Conservation (phyloP, 1,140 invertebrate genomes). For the Fopius arisanus region DNA sequence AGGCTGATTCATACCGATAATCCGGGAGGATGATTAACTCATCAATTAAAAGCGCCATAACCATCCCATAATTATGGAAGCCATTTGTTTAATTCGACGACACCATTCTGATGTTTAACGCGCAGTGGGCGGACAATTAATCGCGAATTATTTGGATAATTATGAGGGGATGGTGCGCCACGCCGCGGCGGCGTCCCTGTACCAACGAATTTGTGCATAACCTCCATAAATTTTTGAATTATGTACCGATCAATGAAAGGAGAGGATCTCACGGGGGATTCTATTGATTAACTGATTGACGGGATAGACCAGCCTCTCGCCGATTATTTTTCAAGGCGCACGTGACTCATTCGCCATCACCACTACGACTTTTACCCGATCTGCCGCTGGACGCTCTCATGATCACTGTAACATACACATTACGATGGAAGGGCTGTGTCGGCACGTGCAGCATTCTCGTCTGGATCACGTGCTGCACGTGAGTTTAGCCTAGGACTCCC, state of each 20-base stretch:
- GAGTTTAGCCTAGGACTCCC: conserved; percentile 39
- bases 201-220: too few species aligned
- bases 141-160: too few species aligned
- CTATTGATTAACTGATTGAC: too few species aligned
- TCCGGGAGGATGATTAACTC: neutral
- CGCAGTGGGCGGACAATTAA: too few species aligned
- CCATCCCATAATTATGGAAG: too few species aligned
- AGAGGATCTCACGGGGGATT: too few species aligned
- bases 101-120: too few species aligned
- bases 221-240: too few species aligned
- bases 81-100: too few species aligned
- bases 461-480: conserved; percentile 52
- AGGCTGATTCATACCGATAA: neutral
- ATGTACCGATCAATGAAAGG: too few species aligned
- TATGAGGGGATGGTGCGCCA: too few species aligned
- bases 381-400: neutral
- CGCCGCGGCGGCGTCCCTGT: too few species aligned
- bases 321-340: conserved; percentile 34
- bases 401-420: neutral
- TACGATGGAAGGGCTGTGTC: conserved; percentile 1
- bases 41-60: neutral
- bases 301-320: neutral
- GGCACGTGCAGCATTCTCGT: conserved; percentile 49
- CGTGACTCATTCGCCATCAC: conserved; percentile 37
- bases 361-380: conserved; percentile 20